phyloP scores from a whole-genome alignment of 2,113 vertebrate species.

The Lepus americanus region DNA sequence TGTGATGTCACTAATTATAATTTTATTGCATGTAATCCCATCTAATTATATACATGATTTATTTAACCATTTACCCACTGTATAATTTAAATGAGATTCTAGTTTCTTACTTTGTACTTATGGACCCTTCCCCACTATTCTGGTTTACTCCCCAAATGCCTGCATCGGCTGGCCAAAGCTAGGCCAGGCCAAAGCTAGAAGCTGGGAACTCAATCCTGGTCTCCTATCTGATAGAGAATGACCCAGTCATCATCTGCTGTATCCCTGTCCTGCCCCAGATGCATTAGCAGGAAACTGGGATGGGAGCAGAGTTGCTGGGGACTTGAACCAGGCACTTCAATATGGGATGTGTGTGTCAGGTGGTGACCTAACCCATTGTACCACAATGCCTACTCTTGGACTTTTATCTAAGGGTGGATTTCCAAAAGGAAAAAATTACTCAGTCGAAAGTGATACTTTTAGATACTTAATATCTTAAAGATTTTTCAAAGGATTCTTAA shows the following conservation, averaged over 20 bases:
- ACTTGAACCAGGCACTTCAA: no score
- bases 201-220: no score
- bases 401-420: conserved; percentile 36
- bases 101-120: neutral
- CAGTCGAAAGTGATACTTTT: neutral
- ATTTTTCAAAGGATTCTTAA: neutral
- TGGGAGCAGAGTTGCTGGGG: no score
- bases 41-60: neutral
- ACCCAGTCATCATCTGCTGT: no score
- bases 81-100: conserved; percentile 25
- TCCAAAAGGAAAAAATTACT: conserved; percentile 35
- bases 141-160: no score
- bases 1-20: conserved; percentile 14
- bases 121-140: neutral
- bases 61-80: conserved; percentile 7
- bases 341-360: no score
- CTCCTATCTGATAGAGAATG: no score
- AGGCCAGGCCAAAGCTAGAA: no score
- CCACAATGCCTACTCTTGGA: neutral
- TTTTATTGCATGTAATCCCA: neutral
- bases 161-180: no score
- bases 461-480: neutral
- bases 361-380: no score
- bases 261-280: no score
- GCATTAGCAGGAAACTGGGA: no score